Percentiles rank a stretch among this genome's conserved stretches.
phyloP scores from a whole-genome alignment of 2,113 vertebrate genomes.

The Mormoops blainvillei region DNA sequence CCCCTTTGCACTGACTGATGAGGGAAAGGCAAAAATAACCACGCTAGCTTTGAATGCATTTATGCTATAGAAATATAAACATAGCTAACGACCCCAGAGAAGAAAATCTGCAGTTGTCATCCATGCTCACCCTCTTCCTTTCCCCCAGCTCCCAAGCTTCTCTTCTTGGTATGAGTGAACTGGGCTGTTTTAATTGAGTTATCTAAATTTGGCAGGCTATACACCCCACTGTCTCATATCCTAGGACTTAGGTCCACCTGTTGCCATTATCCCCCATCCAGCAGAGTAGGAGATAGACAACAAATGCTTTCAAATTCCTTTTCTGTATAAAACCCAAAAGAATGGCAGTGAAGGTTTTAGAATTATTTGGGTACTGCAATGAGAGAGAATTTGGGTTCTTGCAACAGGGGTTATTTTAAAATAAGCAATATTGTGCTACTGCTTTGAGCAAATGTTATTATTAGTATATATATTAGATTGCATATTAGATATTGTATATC shows the following conservation, averaged over 20 bases:
- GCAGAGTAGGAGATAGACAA: conserved; percentile 54
- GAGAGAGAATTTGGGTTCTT: neutral
- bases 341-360: conserved; percentile 39
- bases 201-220: conserved; percentile 66
- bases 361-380: conserved; percentile 23
- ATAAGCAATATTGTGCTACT: neutral
- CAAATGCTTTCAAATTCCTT: conserved; percentile 74
- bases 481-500: neutral
- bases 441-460: neutral
- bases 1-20: conserved; percentile 46
- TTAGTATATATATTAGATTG: neutral
- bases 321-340: conserved; percentile 54
- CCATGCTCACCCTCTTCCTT: neutral
- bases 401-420: conserved; percentile 6
- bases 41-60: conserved; percentile 40
- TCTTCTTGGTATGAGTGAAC: conserved; percentile 6
- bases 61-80: conserved; percentile 36
- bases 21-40: conserved; percentile 56
- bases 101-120: conserved; percentile 61
- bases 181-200: conserved; percentile 59
- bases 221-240: conserved; percentile 46
- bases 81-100: conserved; percentile 60
- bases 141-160: neutral
- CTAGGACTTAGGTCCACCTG: conserved; percentile 70
- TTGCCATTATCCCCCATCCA: conserved; percentile 48